phyloP scores from a whole-genome alignment of 2,113 vertebrate genomes.

The Excalfactoria chinensis region DNA sequence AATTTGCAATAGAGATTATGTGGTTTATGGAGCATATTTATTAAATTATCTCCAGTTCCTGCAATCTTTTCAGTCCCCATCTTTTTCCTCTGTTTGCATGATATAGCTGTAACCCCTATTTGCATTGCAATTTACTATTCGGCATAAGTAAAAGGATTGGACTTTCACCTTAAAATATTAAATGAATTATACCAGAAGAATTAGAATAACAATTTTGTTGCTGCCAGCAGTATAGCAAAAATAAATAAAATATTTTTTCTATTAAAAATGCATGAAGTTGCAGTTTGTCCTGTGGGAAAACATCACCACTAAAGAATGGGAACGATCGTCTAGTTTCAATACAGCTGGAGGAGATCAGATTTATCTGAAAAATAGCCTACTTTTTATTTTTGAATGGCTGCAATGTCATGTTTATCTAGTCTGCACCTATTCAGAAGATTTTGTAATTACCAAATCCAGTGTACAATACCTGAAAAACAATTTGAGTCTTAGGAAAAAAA shows the following conservation, averaged over 20 bases:
- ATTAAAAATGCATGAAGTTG: background rate
- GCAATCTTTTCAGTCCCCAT: background rate
- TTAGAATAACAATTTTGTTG: background rate
- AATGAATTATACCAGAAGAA: background rate
- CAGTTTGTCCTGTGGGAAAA: background rate
- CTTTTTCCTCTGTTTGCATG: background rate
- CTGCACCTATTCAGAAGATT: background rate
- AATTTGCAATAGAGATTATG: background rate
- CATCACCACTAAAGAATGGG: background rate
- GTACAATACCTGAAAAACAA: background rate
- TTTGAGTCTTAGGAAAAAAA: background rate
- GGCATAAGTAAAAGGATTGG: background rate
- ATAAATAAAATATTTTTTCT: background rate
- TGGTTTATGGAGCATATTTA: background rate
- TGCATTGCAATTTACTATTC: background rate
- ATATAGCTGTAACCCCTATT: background rate
- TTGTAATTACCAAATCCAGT: background rate
- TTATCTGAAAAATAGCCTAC: background rate
- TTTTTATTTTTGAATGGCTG: background rate
- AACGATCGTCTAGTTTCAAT: background rate
- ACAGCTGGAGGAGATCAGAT: background rate
- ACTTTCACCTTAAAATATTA: background rate
- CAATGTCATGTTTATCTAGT: background rate
- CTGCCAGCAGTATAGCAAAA: accelerated
- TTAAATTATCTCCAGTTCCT: background rate